These are phyloP conservation scores for Lagodon rhomboides DNA, from an alignment of 2,797 vertebrate genomes.

Conservation along the genomic window DNA sequence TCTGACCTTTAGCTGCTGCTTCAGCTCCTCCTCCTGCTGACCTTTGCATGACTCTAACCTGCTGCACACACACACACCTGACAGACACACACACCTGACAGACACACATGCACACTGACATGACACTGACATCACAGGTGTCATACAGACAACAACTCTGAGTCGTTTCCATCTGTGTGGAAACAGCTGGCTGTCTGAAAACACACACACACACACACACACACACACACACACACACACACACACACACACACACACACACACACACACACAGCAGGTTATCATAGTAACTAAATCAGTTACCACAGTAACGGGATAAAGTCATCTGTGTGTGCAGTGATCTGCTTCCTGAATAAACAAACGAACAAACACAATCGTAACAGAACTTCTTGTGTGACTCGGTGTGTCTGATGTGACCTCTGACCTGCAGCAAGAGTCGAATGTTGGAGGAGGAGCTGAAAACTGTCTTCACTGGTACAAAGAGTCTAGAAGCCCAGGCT, in stretches of 20 bases:
- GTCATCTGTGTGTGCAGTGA: not conserved
- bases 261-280: not conserved
- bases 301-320: not conserved
- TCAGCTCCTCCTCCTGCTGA: conserved; percentile 57
- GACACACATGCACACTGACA: not conserved
- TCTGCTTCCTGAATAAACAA: not conserved
- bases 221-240: not conserved
- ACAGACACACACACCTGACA: not conserved
- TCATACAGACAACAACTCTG: too few relatives aligned
- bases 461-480: conserved; percentile 95
- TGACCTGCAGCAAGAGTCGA: conserved; percentile 92
- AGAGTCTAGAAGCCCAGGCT: conserved; percentile 95
- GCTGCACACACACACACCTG: not conserved
- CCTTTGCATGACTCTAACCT: conserved; percentile 46
- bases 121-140: too few relatives aligned
- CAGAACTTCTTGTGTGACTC: too few relatives aligned
- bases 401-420: conserved; percentile 40
- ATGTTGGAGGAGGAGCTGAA: conserved; percentile 97
- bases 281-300: not conserved
- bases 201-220: not conserved
- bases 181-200: not conserved
- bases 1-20: conserved; percentile 54
- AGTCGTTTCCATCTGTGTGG: too few relatives aligned
- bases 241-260: not conserved
- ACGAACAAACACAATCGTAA: not conserved